A percentile compares a stretch with the other conserved stretches of the same genome.
phyloP scores from a whole-genome alignment of 2,888 invertebrate genomes.

The Drosophila mercatorum region DNA sequence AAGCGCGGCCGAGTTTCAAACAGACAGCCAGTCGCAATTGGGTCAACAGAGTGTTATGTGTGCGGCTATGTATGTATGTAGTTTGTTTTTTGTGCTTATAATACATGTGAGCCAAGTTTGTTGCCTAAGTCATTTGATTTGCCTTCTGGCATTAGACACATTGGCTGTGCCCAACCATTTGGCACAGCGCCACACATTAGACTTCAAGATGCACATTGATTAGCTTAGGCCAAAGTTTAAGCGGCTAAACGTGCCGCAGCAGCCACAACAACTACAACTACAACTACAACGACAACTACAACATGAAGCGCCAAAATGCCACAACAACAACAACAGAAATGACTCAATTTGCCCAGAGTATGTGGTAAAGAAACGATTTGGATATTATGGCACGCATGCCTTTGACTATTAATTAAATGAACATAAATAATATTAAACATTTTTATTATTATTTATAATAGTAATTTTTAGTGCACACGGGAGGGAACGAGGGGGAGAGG shows the following conservation, averaged over 20 bases:
- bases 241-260: constrained; percentile 70
- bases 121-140: constrained; percentile 67
- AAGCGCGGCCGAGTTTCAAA: constrained; percentile 56
- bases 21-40: constrained; percentile 56
- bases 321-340: constrained; percentile 34
- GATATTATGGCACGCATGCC: constrained; percentile 53
- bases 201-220: constrained; percentile 71
- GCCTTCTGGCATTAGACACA: constrained; percentile 58
- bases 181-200: constrained; percentile 68
- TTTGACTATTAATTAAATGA: constrained; percentile 41
- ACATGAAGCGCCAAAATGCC: constrained; percentile 32
- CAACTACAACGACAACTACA: background rate
- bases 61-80: constrained; percentile 50
- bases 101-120: constrained; percentile 70
- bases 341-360: constrained; percentile 58
- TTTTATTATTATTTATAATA: constrained; percentile 20
- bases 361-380: constrained; percentile 18
- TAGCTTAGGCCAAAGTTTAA: constrained; percentile 71
- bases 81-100: constrained; percentile 19
- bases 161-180: constrained; percentile 37
- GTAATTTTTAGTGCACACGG: constrained; percentile 38
- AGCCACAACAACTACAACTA: constrained; percentile 14
- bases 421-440: constrained; percentile 46
- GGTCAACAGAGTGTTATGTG: constrained; percentile 76
- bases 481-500: no score